phyloP scores from a whole-genome alignment of 2,797 vertebrate species.

The Platalea minor region DNA sequence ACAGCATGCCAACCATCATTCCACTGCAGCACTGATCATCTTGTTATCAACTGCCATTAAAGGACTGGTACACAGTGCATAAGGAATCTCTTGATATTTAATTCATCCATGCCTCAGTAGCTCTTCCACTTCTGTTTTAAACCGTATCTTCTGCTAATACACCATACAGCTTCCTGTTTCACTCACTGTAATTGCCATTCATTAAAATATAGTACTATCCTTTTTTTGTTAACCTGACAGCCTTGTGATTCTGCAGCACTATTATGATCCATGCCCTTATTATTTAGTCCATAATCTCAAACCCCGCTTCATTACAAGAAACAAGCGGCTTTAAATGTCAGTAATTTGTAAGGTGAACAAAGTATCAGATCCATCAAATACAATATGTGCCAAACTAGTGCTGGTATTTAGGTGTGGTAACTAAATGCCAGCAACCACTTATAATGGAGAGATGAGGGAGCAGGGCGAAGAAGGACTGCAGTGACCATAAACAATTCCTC shows the following conservation, averaged over 20 bases:
- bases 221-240: neutral
- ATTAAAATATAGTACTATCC: neutral
- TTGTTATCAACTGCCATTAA: neutral
- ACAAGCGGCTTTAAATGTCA: neutral
- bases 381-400: rapidly evolving
- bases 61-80: neutral
- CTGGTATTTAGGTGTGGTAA: neutral
- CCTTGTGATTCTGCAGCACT: neutral
- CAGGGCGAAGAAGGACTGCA: neutral
- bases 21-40: neutral
- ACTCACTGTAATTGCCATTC: neutral
- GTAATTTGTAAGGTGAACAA: neutral
- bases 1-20: neutral
- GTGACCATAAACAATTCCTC: neutral
- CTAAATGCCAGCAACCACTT: neutral
- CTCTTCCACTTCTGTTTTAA: neutral
- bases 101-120: neutral
- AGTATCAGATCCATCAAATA: neutral
- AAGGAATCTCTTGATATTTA: neutral
- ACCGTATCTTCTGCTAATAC: neutral
- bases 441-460: neutral
- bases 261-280: neutral
- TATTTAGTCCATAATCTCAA: neutral
- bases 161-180: neutral
- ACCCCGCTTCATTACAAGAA: neutral